phyloP scores from a whole-genome alignment of 1,140 invertebrate genomes.

The Zaprionus inermis region DNA sequence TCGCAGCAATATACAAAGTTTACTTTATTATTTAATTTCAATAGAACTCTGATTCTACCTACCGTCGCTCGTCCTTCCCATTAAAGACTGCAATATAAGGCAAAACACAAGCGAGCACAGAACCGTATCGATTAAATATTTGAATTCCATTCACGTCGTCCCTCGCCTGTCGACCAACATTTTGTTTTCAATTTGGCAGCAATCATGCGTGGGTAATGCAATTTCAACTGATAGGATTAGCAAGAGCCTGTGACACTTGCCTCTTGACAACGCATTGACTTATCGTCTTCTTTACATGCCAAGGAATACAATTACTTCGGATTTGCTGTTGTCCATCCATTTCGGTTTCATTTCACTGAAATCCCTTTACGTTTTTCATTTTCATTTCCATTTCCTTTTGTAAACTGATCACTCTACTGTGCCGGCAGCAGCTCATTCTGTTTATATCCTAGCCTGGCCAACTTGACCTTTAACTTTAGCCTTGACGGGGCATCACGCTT shows the following conservation, averaged over 20 bases:
- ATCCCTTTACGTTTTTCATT: neutral
- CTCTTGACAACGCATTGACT: constrained; percentile 41
- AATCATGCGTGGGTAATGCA: constrained; percentile 71
- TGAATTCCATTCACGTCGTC: constrained; percentile 35
- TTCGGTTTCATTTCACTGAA: neutral
- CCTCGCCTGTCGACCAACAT: constrained; percentile 18
- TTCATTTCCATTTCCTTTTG: constrained; percentile 11
- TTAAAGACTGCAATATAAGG: neutral
- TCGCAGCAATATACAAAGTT: neutral
- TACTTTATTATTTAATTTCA: neutral
- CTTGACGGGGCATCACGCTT: neutral
- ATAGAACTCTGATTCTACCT: neutral
- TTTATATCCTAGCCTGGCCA: neutral
- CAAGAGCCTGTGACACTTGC: constrained; percentile 41
- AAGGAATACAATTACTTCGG: neutral
- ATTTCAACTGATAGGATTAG: constrained; percentile 54
- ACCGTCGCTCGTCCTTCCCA: neutral
- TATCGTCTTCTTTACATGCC: constrained; percentile 11
- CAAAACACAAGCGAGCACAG: neutral
- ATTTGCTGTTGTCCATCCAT: neutral
- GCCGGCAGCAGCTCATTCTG: neutral
- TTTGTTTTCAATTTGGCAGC: constrained; percentile 40
- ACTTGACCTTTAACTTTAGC: constrained; percentile 18
- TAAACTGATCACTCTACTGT: neutral
- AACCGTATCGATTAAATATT: constrained; percentile 29